Percentiles rank a stretch among this genome's conserved stretches.
Conservation (phyloP, 1,140 invertebrate species). For the Nilaparvata lugens region DNA sequence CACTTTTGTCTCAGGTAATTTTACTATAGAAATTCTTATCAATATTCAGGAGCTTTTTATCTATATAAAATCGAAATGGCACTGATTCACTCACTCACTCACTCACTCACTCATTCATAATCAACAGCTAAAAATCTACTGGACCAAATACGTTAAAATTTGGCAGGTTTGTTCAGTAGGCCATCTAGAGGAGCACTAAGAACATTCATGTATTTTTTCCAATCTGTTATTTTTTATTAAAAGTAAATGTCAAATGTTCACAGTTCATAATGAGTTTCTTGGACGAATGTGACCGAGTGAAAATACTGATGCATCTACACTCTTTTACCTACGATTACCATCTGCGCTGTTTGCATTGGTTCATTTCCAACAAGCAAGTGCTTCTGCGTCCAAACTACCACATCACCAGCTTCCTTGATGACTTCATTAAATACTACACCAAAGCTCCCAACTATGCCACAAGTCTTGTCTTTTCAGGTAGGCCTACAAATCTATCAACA, state of each 20-base stretch:
- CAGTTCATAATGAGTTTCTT: conserved; percentile 61
- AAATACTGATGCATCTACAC: conserved; percentile 67
- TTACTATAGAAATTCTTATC: background rate
- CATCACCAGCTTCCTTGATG: conserved; percentile 65
- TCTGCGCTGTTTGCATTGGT: conserved; percentile 60
- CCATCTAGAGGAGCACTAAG: too few relatives aligned
- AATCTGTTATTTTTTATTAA: too few relatives aligned
- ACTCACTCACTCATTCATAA: too few relatives aligned
- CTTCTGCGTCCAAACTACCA: conserved; percentile 61
- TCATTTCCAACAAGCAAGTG: conserved; percentile 47
- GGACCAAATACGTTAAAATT: too few relatives aligned
- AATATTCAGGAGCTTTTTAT: too few relatives aligned
- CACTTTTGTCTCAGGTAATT: conserved; percentile 44
- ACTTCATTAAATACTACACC: conserved; percentile 76
- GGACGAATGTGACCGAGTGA: conserved; percentile 68
- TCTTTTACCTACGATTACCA: conserved; percentile 86
- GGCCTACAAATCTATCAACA: too few relatives aligned
- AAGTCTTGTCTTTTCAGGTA: conserved; percentile 65
- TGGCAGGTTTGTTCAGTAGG: too few relatives aligned
- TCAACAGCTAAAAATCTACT: too few relatives aligned
- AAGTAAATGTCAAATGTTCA: conserved; percentile 25
- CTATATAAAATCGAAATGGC: too few relatives aligned
- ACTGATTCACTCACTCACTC: too few relatives aligned
- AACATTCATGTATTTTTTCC: too few relatives aligned
- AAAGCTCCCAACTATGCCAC: conserved; percentile 74